phyloP scores from a whole-genome alignment of 2,888 invertebrate species.

The Congeria kusceri region DNA sequence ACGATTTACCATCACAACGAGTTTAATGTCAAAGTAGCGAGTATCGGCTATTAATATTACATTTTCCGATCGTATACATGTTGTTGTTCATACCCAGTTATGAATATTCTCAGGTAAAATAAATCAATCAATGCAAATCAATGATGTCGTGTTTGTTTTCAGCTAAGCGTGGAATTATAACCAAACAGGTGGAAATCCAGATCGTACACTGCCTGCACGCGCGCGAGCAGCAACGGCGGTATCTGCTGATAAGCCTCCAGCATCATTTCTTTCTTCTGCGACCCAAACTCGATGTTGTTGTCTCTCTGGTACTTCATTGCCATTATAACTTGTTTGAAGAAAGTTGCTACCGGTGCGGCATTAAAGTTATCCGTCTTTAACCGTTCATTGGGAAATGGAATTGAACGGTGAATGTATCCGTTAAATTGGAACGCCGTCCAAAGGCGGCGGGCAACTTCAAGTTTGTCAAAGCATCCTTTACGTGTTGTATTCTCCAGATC shows the following conservation, averaged over 20 bases:
- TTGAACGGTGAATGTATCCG: conserved; percentile 56
- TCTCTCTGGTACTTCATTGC: conserved; percentile 7
- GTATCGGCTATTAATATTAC: too few species aligned
- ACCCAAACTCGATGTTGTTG: conserved; percentile 5
- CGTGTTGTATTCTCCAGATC: conserved; percentile 34
- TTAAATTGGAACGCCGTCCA: conserved; percentile 64
- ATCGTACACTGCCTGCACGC: conserved; percentile 42
- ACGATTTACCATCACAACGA: too few species aligned
- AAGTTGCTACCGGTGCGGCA: conserved; percentile 3
- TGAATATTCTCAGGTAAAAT: too few species aligned
- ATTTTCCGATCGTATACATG: too few species aligned
- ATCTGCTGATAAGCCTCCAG: conserved; percentile 45
- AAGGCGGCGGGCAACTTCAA: conserved; percentile 46
- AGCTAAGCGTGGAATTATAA: conserved; percentile 29
- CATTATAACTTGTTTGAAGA: conserved; percentile 7
- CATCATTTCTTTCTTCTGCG: conserved; percentile 42
- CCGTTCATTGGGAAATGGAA: conserved; percentile 12
- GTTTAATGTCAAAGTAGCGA: too few species aligned
- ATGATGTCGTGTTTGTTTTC: too few species aligned
- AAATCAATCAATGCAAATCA: too few species aligned
- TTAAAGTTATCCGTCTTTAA: not conserved
- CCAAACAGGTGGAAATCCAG: conserved; percentile 65
- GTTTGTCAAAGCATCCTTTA: conserved; percentile 40
- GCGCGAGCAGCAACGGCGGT: conserved; percentile 23
- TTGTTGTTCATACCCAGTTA: too few species aligned